A percentile compares a stretch with the other conserved stretches of the same genome.
Conservation (phyloP, 2,888 invertebrate species). For the Diploptera punctata region DNA sequence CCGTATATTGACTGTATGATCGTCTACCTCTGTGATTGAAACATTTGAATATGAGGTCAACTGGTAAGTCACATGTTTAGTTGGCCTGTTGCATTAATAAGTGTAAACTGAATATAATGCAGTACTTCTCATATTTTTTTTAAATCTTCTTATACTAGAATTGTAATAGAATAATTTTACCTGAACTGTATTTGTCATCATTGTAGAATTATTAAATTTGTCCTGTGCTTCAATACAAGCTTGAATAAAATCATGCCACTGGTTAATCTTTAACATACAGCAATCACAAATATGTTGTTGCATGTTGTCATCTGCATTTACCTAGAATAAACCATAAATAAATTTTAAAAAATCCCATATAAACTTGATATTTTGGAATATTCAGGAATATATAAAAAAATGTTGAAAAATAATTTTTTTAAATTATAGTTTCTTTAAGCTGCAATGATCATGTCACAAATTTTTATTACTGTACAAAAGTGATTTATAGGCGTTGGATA, state of each 20-base stretch:
- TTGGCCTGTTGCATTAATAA: not conserved
- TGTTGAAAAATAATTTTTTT: not conserved
- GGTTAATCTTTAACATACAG: not conserved
- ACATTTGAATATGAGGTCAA: too few species aligned
- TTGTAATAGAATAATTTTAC: not conserved
- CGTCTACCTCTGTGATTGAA: too few species aligned
- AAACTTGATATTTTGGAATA: not conserved
- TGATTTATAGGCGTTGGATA: too few species aligned
- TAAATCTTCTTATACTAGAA: too few species aligned
- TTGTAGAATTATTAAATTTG: not conserved
- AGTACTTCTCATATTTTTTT: not conserved
- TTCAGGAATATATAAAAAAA: not conserved
- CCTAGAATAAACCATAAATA: too few species aligned
- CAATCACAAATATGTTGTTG: not conserved
- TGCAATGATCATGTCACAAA: too few species aligned
- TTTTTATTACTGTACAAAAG: too few species aligned
- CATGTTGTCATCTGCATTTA: not conserved
- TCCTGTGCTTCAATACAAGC: conserved; percentile 2
- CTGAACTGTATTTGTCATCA: not conserved
- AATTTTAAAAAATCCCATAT: not conserved
- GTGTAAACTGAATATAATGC: not conserved
- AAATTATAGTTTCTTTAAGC: too few species aligned
- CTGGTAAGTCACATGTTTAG: not conserved
- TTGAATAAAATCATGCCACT: not conserved
- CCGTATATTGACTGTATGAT: too few species aligned